phyloP scores from a whole-genome alignment of 2,113 vertebrate species.

The Grallaria varia region DNA sequence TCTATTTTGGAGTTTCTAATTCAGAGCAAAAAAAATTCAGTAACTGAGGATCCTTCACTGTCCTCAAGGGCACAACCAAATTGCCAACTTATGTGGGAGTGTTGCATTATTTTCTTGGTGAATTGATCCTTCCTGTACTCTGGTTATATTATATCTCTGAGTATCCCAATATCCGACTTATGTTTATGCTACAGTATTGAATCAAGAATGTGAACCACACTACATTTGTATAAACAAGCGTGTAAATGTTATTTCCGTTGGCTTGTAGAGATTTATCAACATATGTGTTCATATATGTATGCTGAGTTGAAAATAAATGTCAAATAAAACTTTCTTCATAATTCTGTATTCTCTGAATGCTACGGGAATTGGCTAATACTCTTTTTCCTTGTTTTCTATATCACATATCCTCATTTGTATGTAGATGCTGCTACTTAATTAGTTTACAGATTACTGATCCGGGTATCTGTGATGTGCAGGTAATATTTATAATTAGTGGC shows the following conservation, averaged over 20 bases:
- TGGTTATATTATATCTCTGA: not conserved
- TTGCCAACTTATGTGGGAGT: not conserved
- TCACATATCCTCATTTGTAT: not conserved
- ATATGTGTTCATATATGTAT: not conserved
- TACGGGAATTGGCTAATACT: not conserved
- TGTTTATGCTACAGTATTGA: not conserved
- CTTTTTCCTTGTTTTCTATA: not conserved
- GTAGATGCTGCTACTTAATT: constrained; percentile 8
- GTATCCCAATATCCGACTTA: not conserved
- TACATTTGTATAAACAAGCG: not conserved
- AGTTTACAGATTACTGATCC: not conserved
- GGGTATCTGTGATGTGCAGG: not conserved
- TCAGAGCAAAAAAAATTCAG: not conserved
- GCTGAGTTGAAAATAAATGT: not conserved
- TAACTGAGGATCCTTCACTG: not conserved
- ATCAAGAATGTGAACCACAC: not conserved
- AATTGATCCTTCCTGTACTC: not conserved
- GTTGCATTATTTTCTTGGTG: not conserved
- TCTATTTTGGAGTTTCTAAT: not conserved
- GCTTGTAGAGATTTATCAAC: not conserved
- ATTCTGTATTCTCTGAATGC: not conserved
- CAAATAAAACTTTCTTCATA: not conserved
- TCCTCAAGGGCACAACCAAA: not conserved
- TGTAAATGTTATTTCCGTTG: not conserved
- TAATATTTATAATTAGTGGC: constrained; percentile 26